phyloP scores from a whole-genome alignment of 1,140 invertebrate species.

The Anastatus disparis region DNA sequence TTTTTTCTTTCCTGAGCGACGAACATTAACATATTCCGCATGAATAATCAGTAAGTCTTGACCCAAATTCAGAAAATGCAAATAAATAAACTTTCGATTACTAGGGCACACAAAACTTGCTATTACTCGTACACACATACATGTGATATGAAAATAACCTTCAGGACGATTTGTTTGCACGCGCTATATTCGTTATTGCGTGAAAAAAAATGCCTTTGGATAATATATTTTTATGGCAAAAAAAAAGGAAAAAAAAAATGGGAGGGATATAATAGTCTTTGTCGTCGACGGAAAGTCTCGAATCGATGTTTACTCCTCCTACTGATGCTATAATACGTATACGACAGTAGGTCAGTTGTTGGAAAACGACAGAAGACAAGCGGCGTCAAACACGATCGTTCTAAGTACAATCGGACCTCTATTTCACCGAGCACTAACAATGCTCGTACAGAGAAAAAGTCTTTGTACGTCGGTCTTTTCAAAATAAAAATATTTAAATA shows the following conservation, averaged over 20 bases:
- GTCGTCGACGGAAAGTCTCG: neutral
- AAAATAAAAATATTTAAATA: too few species aligned
- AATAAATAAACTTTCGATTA: conserved; percentile 22
- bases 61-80: conserved; percentile 28
- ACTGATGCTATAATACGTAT: too few species aligned
- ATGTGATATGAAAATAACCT: too few species aligned
- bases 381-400: neutral
- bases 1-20: neutral
- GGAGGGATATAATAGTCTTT: neutral
- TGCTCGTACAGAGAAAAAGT: neutral
- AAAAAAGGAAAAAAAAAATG: too few species aligned
- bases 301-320: conserved; percentile 6
- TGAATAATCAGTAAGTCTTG: conserved; percentile 25
- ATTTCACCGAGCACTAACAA: neutral
- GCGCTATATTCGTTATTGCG: neutral
- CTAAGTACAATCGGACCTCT: conserved; percentile 12
- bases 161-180: too few species aligned
- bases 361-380: neutral
- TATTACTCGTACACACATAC: too few species aligned
- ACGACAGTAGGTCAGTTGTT: conserved; percentile 11
- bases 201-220: neutral
- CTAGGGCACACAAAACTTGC: neutral
- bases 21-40: conserved; percentile 24
- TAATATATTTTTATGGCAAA: too few species aligned
- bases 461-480: too few species aligned